phyloP scores from a whole-genome alignment of 1,140 invertebrate species.

The Dendrolimus kikuchii region DNA sequence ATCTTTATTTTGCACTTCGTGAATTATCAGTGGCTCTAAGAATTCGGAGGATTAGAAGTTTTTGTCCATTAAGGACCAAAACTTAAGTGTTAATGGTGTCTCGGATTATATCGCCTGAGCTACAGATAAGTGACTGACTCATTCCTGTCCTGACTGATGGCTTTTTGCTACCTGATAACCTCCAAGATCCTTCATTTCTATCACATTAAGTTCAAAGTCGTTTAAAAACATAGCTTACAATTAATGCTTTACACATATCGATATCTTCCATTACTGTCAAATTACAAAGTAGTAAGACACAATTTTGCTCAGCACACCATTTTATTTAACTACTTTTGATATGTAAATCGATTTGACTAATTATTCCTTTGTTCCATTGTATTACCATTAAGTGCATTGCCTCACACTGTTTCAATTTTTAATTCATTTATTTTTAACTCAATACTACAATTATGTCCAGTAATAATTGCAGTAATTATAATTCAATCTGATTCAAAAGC shows the following conservation, averaged over 20 bases:
- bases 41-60: slow-evolving; percentile 52
- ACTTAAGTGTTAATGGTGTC: slow-evolving; percentile 64
- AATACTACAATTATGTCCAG: too few species aligned
- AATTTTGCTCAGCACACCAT: neutral
- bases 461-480: too few species aligned
- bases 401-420: neutral
- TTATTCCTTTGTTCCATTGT: slow-evolving; percentile 8
- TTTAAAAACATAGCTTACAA: neutral
- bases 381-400: slow-evolving; percentile 1
- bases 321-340: neutral
- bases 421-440: too few species aligned
- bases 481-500: too few species aligned
- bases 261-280: too few species aligned
- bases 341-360: slow-evolving; percentile 3
- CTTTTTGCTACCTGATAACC: slow-evolving; percentile 47
- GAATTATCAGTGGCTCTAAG: slow-evolving; percentile 32
- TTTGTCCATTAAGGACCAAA: slow-evolving; percentile 58
- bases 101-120: slow-evolving; percentile 54
- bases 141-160: slow-evolving; percentile 44
- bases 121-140: slow-evolving; percentile 53
- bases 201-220: slow-evolving; percentile 24
- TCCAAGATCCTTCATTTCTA: slow-evolving; percentile 18
- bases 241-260: too few species aligned
- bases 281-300: neutral
- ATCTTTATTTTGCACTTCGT: slow-evolving; percentile 21